Evolutionary conservation across 1,140 invertebrate species (phyloP).

Genomic region (Hermetia illucens): DNA sequence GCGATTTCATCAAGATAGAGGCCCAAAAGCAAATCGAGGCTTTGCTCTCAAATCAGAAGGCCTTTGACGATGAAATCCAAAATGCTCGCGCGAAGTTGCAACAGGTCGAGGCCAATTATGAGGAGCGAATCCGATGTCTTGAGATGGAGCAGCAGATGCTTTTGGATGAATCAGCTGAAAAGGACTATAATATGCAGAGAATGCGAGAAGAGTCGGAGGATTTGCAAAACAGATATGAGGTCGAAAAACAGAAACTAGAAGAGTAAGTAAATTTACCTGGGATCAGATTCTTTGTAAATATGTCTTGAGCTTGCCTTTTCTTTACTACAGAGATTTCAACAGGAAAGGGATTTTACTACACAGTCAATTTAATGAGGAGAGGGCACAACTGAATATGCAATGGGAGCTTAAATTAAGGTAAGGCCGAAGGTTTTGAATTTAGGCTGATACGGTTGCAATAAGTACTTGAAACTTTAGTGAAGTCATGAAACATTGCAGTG

Average conservation of each 20-base stretch:
- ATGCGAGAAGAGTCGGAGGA: too few relatives aligned
- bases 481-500: neutral
- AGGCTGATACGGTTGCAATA: neutral
- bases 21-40: neutral
- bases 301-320: too few relatives aligned
- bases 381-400: neutral
- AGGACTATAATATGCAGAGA: too few relatives aligned
- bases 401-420: neutral
- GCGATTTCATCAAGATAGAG: neutral
- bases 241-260: too few relatives aligned
- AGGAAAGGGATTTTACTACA: neutral
- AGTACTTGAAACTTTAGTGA: neutral
- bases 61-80: too few relatives aligned
- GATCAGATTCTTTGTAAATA: neutral
- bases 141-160: neutral
- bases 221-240: too few relatives aligned
- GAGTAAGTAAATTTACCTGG: neutral
- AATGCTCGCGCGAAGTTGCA: too few relatives aligned
- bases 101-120: neutral
- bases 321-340: neutral
- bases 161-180: neutral
- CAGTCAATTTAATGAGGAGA: neutral
- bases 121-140: neutral
- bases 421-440: neutral
- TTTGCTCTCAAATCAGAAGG: neutral